These are phyloP conservation scores for Eurypyga helias DNA, from an alignment of 2,113 vertebrate species.

Conservation along the genomic window DNA sequence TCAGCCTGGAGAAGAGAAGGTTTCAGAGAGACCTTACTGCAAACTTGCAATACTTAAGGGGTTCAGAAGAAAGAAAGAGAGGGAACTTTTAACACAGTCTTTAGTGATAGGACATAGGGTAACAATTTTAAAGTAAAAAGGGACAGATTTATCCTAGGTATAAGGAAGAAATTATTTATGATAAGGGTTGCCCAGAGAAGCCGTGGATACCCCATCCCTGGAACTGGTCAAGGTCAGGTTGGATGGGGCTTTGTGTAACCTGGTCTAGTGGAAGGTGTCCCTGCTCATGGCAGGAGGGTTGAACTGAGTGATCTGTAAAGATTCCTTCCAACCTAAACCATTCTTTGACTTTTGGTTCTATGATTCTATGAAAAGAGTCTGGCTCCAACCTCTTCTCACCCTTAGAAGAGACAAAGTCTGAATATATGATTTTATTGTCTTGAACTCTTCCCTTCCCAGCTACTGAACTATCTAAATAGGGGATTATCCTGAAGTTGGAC, in stretches of 20 bases:
- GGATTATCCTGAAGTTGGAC: background rate
- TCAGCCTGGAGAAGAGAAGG: background rate
- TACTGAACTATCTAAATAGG: background rate
- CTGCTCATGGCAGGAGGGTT: background rate
- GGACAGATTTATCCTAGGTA: background rate
- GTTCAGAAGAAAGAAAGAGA: background rate
- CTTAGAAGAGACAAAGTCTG: background rate
- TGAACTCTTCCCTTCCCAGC: background rate
- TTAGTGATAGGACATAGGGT: background rate
- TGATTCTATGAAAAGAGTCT: background rate
- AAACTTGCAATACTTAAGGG: background rate
- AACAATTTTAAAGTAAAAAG: background rate
- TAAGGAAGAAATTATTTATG: background rate
- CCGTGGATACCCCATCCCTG: background rate
- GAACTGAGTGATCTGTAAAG: background rate
- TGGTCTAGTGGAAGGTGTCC: background rate
- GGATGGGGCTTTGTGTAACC: background rate
- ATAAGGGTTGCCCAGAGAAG: background rate
- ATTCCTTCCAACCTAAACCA: background rate
- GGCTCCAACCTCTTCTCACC: background rate
- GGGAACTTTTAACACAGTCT: background rate
- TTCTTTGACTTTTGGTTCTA: background rate
- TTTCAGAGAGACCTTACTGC: background rate
- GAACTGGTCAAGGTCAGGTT: background rate
- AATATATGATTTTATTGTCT: background rate